A percentile compares a stretch with the other conserved stretches of the same genome.
Conservation (phyloP, 2,113 vertebrate genomes). For the Leptosomus discolor region DNA sequence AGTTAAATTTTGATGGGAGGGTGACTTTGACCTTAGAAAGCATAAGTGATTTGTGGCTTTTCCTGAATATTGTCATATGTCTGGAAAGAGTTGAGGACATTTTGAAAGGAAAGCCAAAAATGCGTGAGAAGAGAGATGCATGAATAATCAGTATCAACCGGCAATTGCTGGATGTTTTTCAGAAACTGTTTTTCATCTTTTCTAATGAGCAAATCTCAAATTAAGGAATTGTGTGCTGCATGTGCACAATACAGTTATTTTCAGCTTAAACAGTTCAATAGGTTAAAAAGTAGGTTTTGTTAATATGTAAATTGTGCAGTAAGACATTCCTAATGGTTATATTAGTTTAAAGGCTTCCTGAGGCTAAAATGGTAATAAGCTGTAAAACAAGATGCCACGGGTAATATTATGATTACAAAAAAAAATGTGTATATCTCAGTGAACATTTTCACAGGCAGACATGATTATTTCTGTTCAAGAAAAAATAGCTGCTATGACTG, state of each 20-base stretch:
- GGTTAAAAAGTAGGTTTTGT: neutral
- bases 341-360: neutral
- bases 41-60: neutral
- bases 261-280: neutral
- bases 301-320: neutral
- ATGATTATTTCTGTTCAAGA: neutral
- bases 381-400: neutral
- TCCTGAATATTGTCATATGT: neutral
- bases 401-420: neutral
- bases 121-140: fast-evolving
- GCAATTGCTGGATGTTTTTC: neutral
- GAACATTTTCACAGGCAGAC: neutral
- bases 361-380: neutral
- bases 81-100: neutral
- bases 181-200: neutral
- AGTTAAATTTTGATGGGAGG: neutral
- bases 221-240: neutral
- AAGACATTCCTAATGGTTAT: neutral
- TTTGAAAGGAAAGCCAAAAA: neutral
- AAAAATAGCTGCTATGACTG: neutral
- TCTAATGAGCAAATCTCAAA: neutral
- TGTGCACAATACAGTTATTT: neutral
- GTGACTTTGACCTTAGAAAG: neutral
- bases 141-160: neutral
- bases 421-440: neutral